Evolutionary conservation across 1,140 invertebrate species (phyloP).

Genomic region (Chymomyza costata): DNA sequence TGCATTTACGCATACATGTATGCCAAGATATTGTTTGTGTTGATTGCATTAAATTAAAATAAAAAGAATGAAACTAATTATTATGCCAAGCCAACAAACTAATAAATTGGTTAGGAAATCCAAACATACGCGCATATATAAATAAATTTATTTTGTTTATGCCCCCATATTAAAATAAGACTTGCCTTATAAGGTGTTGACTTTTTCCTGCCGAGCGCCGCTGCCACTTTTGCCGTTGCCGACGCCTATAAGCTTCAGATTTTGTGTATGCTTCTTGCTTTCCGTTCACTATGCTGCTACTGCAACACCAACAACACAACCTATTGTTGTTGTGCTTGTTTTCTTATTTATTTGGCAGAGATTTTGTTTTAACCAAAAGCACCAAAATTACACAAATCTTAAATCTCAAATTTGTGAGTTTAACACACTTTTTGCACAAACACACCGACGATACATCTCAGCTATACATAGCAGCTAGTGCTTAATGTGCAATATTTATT

Average conservation of each 20-base stretch:
- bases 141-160: constrained; percentile 20
- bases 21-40: constrained; percentile 8
- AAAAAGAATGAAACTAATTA: constrained; percentile 22
- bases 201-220: constrained; percentile 32
- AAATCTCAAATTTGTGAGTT: constrained; percentile 1
- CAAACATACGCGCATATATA: constrained; percentile 15
- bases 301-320: constrained; percentile 12
- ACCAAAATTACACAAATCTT: too few relatives aligned
- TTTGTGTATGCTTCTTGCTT: neutral
- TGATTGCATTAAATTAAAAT: constrained; percentile 33
- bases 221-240: too few relatives aligned
- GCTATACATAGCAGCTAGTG: constrained; percentile 7
- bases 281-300: neutral
- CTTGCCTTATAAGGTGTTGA: constrained; percentile 57
- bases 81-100: constrained; percentile 11
- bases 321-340: constrained; percentile 5
- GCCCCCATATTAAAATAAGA: constrained; percentile 25
- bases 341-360: neutral
- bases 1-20: neutral
- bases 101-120: constrained; percentile 8
- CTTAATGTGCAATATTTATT: constrained; percentile 28
- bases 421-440: constrained; percentile 30
- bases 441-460: constrained; percentile 17
- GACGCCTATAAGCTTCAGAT: neutral
- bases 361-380: too few relatives aligned